Percentiles rank a stretch among this genome's conserved stretches.
These are phyloP conservation scores for Neomonachus schauinslandi DNA, from an alignment of 2,113 vertebrate genomes.

Conservation along the genomic window DNA sequence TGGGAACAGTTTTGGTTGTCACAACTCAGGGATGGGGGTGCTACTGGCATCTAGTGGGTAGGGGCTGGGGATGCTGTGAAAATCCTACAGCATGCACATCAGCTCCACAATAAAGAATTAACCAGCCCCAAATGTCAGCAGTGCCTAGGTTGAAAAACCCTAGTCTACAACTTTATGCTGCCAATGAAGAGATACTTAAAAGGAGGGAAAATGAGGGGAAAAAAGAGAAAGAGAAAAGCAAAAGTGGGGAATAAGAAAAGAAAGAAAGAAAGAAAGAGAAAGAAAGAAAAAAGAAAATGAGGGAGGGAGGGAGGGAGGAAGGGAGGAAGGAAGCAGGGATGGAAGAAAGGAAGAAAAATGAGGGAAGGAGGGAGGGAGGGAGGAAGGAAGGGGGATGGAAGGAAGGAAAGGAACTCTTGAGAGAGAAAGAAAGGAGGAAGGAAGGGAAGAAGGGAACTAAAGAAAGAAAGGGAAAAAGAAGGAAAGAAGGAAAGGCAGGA, in stretches of 20 bases:
- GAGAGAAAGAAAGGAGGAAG: neutral
- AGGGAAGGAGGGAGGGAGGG: neutral
- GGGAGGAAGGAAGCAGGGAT: too few relatives aligned
- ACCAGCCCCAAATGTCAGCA: neutral
- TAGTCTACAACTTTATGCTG: neutral
- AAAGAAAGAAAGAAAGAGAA: neutral
- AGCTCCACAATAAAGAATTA: neutral
- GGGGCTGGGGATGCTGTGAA: neutral
- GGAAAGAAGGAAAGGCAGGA: too few relatives aligned
- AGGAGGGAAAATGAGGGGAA: neutral
- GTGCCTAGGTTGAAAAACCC: neutral
- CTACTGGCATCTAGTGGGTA: neutral
- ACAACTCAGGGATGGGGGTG: rapidly evolving
- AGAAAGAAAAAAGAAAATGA: rapidly evolving
- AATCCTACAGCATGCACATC: neutral
- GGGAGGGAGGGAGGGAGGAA: too few relatives aligned
- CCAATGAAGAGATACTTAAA: neutral
- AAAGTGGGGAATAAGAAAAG: too few relatives aligned
- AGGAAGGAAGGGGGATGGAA: too few relatives aligned
- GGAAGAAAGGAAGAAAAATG: too few relatives aligned
- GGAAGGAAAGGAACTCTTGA: too few relatives aligned
- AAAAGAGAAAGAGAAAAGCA: neutral
- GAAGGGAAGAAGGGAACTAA: neutral
- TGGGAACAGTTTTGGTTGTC: neutral
- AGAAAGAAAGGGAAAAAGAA: neutral